Conservation (phyloP, 2,888 invertebrate genomes). For the Apamea crenata region DNA sequence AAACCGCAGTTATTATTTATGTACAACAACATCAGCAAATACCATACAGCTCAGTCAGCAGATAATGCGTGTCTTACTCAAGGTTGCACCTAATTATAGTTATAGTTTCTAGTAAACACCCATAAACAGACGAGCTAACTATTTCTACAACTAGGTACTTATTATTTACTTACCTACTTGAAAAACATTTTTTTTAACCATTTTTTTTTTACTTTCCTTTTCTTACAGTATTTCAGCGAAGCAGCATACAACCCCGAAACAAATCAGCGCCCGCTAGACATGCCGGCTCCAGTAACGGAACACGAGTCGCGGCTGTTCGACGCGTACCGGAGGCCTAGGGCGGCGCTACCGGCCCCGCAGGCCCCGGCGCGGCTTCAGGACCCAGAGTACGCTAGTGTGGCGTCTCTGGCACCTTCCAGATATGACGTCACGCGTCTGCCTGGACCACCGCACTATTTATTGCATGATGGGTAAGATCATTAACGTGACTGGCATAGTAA, state of each 20-base stretch:
- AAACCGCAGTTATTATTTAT: background rate
- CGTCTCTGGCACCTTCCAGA: conserved; percentile 82
- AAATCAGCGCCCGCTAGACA: conserved; percentile 92
- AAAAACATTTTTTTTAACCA: no score
- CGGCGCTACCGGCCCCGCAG: conserved; percentile 83
- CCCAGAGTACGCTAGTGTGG: conserved; percentile 87
- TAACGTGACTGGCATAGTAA: background rate
- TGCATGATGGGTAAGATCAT: conserved; percentile 84
- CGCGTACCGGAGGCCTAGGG: conserved; percentile 85
- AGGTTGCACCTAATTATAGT: conserved; percentile 28
- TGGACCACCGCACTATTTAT: conserved; percentile 81
- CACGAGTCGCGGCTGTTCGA: conserved; percentile 89
- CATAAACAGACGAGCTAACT: background rate
- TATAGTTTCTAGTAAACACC: conserved; percentile 24
- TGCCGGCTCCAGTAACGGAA: conserved; percentile 87
- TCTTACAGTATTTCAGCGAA: conserved; percentile 95
- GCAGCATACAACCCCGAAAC: conserved; percentile 97
- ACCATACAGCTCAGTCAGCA: conserved; percentile 13
- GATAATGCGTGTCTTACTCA: conserved; percentile 10
- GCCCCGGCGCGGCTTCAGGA: conserved; percentile 81
- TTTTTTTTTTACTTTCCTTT: no score
- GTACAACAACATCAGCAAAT: conserved; percentile 11
- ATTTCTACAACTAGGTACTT: background rate
- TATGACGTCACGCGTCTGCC: conserved; percentile 80
- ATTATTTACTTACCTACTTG: background rate